Conservation (phyloP, 2,797 vertebrate genomes). For the Lagorchestes hirsutus region DNA sequence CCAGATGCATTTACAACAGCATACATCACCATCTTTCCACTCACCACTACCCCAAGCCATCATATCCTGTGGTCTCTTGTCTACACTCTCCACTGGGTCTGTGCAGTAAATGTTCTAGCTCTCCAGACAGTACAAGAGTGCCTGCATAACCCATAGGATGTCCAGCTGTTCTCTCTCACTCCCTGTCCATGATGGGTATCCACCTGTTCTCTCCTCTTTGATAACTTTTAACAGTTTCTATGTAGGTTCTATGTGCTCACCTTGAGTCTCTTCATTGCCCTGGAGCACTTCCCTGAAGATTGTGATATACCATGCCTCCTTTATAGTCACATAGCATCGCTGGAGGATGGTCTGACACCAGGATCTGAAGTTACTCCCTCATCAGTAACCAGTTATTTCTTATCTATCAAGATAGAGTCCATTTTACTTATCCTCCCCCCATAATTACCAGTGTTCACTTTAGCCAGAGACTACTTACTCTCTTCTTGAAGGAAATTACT, state of each 20-base stretch:
- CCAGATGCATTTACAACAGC: neutral
- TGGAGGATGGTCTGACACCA: neutral
- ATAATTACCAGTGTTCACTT: neutral
- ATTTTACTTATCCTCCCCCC: neutral
- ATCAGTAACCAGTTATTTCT: neutral
- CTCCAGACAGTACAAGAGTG: neutral
- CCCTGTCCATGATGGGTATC: neutral
- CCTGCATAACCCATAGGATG: neutral
- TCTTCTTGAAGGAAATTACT: neutral
- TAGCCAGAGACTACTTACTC: neutral
- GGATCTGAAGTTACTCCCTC: neutral
- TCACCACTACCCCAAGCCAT: neutral
- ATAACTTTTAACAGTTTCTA: neutral
- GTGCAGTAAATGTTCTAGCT: neutral
- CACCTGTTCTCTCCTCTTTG: neutral
- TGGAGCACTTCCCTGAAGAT: neutral
- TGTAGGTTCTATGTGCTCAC: neutral
- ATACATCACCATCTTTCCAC: neutral
- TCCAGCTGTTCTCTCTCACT: neutral
- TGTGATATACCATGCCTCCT: neutral
- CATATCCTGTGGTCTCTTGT: neutral
- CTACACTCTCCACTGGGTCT: neutral
- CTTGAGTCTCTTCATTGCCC: neutral
- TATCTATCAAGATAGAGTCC: neutral
- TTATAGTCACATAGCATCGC: neutral